A percentile compares a stretch with the other conserved stretches of the same genome.
Conservation (phyloP, 2,113 vertebrate species). For the Elaphurus davidianus region DNA sequence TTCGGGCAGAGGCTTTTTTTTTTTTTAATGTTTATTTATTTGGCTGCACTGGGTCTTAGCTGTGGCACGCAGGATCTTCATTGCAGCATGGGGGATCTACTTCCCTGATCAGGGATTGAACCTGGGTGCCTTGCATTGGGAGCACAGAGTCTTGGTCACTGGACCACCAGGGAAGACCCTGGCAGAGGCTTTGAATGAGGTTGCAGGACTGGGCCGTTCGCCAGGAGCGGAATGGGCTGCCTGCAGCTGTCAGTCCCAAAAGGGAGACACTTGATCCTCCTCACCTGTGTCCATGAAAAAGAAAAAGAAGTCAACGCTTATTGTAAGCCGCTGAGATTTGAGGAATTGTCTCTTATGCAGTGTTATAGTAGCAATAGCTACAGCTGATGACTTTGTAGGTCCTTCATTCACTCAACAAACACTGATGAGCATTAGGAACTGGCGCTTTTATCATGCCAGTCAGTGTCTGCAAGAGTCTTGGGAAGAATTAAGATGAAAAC, state of each 20-base stretch:
- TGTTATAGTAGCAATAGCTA: rapidly evolving
- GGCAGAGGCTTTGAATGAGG: not conserved
- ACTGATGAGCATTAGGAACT: rapidly evolving
- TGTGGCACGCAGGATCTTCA: not conserved
- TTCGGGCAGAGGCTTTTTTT: not conserved
- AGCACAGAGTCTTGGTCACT: not conserved
- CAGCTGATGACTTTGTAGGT: not conserved
- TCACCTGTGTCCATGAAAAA: not conserved
- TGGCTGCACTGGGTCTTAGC: not conserved
- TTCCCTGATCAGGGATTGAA: not conserved
- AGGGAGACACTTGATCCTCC: not conserved
- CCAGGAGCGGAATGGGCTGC: rapidly evolving
- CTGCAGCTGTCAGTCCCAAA: not conserved
- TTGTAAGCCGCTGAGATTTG: not conserved
- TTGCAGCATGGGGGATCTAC: not conserved
- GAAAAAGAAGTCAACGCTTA: not conserved
- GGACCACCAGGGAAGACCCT: not conserved
- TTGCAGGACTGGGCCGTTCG: rapidly evolving
- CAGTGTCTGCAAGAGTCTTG: not conserved
- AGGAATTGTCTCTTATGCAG: not conserved
- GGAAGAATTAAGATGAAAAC: no score
- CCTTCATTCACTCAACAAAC: not conserved
- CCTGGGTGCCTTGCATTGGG: not conserved
- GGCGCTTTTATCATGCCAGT: rapidly evolving
- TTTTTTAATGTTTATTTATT: not conserved